Percentiles rank a stretch among this genome's conserved stretches.
phyloP scores from a whole-genome alignment of 2,888 invertebrate species.

The Cryptocheilus praepositus region DNA sequence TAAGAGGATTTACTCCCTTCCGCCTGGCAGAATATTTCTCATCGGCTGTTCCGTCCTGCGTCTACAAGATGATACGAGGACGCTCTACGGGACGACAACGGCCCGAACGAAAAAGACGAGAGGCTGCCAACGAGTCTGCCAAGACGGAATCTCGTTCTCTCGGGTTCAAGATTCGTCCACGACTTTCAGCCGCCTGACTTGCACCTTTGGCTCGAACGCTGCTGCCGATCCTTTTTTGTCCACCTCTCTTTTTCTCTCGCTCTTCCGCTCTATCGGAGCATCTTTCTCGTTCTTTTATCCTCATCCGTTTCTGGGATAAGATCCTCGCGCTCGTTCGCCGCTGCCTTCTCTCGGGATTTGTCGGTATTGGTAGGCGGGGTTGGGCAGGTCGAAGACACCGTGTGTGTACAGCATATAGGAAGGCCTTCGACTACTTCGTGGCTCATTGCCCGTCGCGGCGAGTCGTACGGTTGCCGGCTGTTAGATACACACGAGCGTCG shows the following conservation, averaged over 20 bases:
- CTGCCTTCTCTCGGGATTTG: background rate
- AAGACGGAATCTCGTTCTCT: slow-evolving; percentile 14
- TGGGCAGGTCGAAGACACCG: slow-evolving; percentile 38
- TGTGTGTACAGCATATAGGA: slow-evolving; percentile 24
- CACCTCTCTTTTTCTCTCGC: slow-evolving; percentile 13
- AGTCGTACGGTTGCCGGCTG: slow-evolving; percentile 7
- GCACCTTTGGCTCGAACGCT: slow-evolving; percentile 25
- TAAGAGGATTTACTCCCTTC: slow-evolving; percentile 23
- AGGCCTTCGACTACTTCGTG: slow-evolving; percentile 40
- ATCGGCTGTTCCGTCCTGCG: slow-evolving; percentile 17
- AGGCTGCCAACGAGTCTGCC: slow-evolving; percentile 18
- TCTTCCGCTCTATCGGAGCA: background rate
- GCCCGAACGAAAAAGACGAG: slow-evolving; percentile 1
- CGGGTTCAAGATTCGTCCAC: slow-evolving; percentile 22
- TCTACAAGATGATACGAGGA: slow-evolving; percentile 15
- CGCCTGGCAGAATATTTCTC: slow-evolving; percentile 33
- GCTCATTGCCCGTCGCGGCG: slow-evolving; percentile 33
- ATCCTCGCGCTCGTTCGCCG: background rate
- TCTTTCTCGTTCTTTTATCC: background rate
- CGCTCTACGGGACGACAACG: slow-evolving; percentile 12
- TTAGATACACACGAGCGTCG: background rate
- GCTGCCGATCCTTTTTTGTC: slow-evolving; percentile 20
- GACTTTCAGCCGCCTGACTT: slow-evolving; percentile 35
- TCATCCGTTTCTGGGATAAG: no score
- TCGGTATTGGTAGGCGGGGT: slow-evolving; percentile 29